phyloP scores from a whole-genome alignment of 2,888 invertebrate genomes.

The Philonicus albiceps region DNA sequence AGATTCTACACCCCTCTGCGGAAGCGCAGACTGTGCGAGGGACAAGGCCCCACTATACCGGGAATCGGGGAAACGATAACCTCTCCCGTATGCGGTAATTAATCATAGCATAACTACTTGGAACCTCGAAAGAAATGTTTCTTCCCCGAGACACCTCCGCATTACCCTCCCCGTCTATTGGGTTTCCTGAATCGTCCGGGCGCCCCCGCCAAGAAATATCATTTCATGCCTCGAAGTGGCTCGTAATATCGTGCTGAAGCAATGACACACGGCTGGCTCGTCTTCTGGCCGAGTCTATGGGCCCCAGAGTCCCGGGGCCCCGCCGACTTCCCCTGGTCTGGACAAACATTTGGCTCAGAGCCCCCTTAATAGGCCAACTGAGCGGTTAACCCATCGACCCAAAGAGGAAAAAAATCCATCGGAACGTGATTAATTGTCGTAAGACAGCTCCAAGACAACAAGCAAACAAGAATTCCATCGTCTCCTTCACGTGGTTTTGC shows the following conservation, averaged over 20 bases:
- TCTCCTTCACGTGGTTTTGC: slow-evolving; percentile 14
- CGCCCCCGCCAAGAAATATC: slow-evolving; percentile 38
- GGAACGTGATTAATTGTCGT: slow-evolving; percentile 46
- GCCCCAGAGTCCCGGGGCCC: not conserved
- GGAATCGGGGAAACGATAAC: not conserved
- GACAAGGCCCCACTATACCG: not conserved
- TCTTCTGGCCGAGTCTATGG: slow-evolving; percentile 23
- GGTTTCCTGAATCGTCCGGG: not conserved
- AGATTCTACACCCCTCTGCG: not conserved
- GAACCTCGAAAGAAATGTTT: slow-evolving; percentile 40
- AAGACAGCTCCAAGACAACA: slow-evolving; percentile 31
- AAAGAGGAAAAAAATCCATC: slow-evolving; percentile 37
- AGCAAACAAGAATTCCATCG: slow-evolving; percentile 23
- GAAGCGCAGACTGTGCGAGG: not conserved
- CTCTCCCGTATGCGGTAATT: slow-evolving; percentile 21
- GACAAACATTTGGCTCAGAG: slow-evolving; percentile 41
- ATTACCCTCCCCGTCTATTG: not conserved
- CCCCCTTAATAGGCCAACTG: slow-evolving; percentile 21
- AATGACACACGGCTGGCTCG: slow-evolving; percentile 46
- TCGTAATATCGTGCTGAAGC: slow-evolving; percentile 45
- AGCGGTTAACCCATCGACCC: slow-evolving; percentile 35
- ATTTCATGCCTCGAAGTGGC: slow-evolving; percentile 47
- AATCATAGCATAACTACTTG: slow-evolving; percentile 47
- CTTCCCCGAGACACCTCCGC: not conserved
- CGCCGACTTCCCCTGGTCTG: not conserved